Evolutionary conservation across 1,140 invertebrate genomes (phyloP).

Genomic region (Melanaphis sacchari): DNA sequence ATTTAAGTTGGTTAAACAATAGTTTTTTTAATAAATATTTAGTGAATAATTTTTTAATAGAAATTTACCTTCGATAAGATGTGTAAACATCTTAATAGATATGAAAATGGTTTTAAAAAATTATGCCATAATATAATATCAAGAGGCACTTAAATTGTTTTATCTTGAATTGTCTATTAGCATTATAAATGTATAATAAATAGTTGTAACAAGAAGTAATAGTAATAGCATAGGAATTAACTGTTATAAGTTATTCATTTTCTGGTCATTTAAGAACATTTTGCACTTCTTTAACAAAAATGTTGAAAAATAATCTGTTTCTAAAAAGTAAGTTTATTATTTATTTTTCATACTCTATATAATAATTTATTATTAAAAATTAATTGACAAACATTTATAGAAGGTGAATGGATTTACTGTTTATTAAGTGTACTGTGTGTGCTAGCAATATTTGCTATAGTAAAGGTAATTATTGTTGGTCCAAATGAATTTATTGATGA

Average conservation of each 20-base stretch:
- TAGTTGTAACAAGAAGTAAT: not conserved
- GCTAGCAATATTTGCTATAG: not conserved
- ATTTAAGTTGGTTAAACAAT: not conserved
- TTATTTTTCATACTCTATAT: not conserved
- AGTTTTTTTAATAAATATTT: conserved; percentile 8
- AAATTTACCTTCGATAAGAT: not conserved
- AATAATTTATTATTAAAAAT: not conserved
- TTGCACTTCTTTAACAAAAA: not conserved
- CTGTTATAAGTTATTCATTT: not conserved
- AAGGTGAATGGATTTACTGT: not conserved
- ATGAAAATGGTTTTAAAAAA: not conserved
- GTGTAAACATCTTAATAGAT: not conserved
- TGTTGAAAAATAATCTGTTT: not conserved
- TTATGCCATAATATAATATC: not conserved
- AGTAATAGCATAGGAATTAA: not conserved
- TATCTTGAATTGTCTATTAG: not conserved
- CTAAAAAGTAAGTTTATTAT: not conserved
- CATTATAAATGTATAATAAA: not conserved
- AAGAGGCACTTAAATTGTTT: not conserved
- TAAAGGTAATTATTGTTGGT: not conserved
- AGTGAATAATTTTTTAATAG: not conserved
- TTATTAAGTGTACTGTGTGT: not conserved
- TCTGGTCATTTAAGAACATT: not conserved
- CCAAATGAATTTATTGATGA: not conserved
- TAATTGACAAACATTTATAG: not conserved